Percentiles rank a stretch among this genome's conserved stretches.
phyloP scores from a whole-genome alignment of 2,797 vertebrate genomes.

The Pitangus sulphuratus region DNA sequence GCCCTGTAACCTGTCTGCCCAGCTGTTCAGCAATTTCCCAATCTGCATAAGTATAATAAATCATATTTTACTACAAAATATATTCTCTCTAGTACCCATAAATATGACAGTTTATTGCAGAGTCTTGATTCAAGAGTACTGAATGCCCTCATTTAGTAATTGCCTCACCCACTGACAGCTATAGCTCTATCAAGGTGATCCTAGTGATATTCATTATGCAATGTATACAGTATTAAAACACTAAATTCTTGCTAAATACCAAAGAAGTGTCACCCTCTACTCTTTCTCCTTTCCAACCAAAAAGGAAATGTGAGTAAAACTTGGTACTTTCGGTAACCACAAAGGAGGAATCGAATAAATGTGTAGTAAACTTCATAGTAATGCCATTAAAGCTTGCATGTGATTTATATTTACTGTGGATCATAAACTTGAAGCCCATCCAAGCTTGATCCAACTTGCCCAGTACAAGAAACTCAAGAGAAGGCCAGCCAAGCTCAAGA shows the following conservation, averaged over 20 bases:
- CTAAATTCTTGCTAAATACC: not conserved
- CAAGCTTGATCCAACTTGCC: not conserved
- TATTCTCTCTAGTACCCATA: slow-evolving; percentile 35
- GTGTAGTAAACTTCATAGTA: not conserved
- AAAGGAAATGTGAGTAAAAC: not conserved
- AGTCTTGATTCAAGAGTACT: slow-evolving; percentile 59
- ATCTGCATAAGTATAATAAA: slow-evolving; percentile 31
- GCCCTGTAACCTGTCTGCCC: not conserved
- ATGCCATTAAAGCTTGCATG: not conserved
- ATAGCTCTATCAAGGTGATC: slow-evolving; percentile 8
- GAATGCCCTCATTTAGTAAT: slow-evolving; percentile 22
- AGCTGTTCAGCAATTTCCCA: slow-evolving; percentile 41
- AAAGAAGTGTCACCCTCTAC: not conserved
- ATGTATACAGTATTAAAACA: not conserved
- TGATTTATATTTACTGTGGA: not conserved
- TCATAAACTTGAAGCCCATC: not conserved
- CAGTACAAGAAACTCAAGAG: not conserved
- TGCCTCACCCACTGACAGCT: slow-evolving; percentile 16
- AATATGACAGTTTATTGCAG: slow-evolving; percentile 27
- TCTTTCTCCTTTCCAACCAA: not conserved
- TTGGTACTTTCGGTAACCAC: not conserved
- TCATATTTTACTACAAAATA: slow-evolving; percentile 49
- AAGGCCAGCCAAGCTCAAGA: not conserved
- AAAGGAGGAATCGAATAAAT: not conserved
- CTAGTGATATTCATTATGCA: not conserved